Evolutionary conservation across 2,113 vertebrate genomes (phyloP).

Genomic region (Zingel zingel): DNA sequence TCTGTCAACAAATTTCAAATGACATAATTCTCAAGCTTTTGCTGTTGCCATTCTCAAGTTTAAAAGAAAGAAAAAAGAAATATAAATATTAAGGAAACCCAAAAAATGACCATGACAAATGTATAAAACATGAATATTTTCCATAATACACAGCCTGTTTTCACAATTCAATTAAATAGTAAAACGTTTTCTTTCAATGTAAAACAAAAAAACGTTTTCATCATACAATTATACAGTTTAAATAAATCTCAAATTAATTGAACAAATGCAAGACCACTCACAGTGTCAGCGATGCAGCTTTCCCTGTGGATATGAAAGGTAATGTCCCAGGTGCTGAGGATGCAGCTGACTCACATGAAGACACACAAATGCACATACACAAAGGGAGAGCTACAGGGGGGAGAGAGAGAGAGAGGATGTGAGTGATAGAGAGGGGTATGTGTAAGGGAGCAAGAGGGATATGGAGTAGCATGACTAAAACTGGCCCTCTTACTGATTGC

Average conservation of each 20-base stretch:
- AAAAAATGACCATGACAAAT: background rate
- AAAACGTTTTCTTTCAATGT: background rate
- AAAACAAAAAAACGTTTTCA: background rate
- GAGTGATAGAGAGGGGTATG: slow-evolving; percentile 51
- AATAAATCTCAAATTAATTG: background rate
- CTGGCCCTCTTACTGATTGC: slow-evolving; percentile 72
- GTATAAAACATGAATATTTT: background rate
- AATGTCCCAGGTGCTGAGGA: slow-evolving; percentile 69
- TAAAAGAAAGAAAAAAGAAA: background rate
- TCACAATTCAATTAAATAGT: background rate
- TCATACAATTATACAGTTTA: background rate
- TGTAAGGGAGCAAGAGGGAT: slow-evolving; percentile 54
- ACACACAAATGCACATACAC: slow-evolving; percentile 23
- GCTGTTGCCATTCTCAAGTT: background rate
- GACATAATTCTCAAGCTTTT: background rate
- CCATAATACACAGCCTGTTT: background rate
- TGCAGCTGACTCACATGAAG: slow-evolving; percentile 63
- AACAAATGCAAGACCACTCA: slow-evolving; percentile 55
- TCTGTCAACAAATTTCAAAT: background rate
- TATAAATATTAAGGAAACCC: background rate
- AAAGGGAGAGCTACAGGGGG: slow-evolving; percentile 10
- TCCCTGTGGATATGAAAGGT: slow-evolving; percentile 44
- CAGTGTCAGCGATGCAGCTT: slow-evolving; percentile 51
- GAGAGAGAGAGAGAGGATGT: slow-evolving; percentile 16
- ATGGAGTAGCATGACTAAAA: slow-evolving; percentile 66